phyloP scores from a whole-genome alignment of 2,888 invertebrate genomes.

The Coronaproctus castanopsis region DNA sequence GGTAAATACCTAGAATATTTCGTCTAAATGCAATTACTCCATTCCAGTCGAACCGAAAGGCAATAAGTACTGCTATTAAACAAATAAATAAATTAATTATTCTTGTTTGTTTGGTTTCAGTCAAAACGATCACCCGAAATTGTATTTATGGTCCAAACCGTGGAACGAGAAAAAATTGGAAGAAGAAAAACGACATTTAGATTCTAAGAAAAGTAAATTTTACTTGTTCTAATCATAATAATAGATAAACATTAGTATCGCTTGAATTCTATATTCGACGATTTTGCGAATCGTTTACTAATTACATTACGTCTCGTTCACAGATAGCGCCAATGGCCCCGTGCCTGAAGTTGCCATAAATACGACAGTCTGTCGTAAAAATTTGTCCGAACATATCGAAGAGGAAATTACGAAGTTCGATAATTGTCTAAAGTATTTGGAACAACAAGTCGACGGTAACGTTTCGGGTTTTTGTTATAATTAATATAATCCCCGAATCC shows the following conservation, averaged over 20 bases:
- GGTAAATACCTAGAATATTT: too few species aligned
- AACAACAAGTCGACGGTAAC: slow-evolving; percentile 49
- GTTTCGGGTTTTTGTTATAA: too few species aligned
- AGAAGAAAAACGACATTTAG: slow-evolving; percentile 24
- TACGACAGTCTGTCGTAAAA: slow-evolving; percentile 51
- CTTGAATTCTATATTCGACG: too few species aligned
- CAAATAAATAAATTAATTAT: too few species aligned
- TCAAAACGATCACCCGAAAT: slow-evolving; percentile 64
- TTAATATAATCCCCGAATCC: too few species aligned
- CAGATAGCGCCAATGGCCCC: slow-evolving; percentile 27
- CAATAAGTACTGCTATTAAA: too few species aligned
- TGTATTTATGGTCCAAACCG: slow-evolving; percentile 68
- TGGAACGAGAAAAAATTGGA: slow-evolving; percentile 39
- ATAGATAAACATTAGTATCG: too few species aligned
- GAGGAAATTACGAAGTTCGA: slow-evolving; percentile 52
- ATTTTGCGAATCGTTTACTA: not conserved
- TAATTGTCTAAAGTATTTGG: slow-evolving; percentile 48
- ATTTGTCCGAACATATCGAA: slow-evolving; percentile 54
- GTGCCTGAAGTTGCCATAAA: slow-evolving; percentile 68
- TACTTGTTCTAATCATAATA: too few species aligned
- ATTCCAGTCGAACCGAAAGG: too few species aligned
- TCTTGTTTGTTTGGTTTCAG: too few species aligned
- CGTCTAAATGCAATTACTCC: too few species aligned
- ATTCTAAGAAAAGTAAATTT: slow-evolving; percentile 23
- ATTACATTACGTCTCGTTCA: not conserved